Base-by-base conservation (phyloP, 1,140 invertebrate genomes). In the Drosophila nebulosa region DNA sequence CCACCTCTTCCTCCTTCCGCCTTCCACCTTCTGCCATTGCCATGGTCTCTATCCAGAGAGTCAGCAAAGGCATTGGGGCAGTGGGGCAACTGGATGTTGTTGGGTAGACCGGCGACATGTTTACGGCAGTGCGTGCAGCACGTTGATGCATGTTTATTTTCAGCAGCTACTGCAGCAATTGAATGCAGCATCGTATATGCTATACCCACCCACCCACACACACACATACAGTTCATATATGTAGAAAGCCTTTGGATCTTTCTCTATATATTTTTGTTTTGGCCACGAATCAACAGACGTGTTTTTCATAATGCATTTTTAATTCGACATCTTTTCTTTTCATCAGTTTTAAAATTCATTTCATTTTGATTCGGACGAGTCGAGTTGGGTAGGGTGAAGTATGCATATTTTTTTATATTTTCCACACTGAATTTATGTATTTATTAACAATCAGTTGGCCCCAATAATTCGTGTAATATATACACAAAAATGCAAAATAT, bases 271-370 rank as follows among this genome's bases (percentile, higher is more conserved):
- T 27, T 18, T 16, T 46, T 42, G 16, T 55, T 55, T 26, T 16
- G n/a, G n/a, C 26, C 52, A 30, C 52, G 52, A 75, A 67, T 75
- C 71, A 75, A 71, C 72, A 71, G 55, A 71, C 63, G 63, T 66
- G 59, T 73, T 76, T 76, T 76, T 76, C 56, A 76, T 73, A 68
- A 76, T 76, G 64, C 69, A 76, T 73, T 76, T 76, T 76, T 76
- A 73, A 76, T 55, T 46, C 16, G 39, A 46, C 7, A 46, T 46
- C 39, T 55, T 53, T 55, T 55, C 52, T 30, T 55, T 55, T 55
- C 26, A 55, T 16, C 52, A 27, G 27, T 55, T 55, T 55, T 18
- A 53, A 55, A 55, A 55, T 55, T 55, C 26, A 14, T 65, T 72
- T 55, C 21, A 57, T 61, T 74, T 46, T 56, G n/a, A 27, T n/a